phyloP scores from a whole-genome alignment of 2,888 invertebrate genomes.

The Cheilosia soror region DNA sequence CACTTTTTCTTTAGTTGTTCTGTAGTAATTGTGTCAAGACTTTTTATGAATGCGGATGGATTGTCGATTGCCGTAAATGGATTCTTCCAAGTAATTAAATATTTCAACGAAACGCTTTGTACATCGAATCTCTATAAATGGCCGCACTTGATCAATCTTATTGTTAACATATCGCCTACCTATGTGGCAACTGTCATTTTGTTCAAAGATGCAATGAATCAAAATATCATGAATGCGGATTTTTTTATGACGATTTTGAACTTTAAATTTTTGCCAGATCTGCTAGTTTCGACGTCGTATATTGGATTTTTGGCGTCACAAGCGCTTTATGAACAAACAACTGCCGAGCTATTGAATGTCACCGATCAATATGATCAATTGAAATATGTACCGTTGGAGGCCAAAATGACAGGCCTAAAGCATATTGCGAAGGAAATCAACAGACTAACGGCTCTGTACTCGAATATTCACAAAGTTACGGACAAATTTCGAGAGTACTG shows the following conservation, averaged over 20 bases:
- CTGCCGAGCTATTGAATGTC: background rate
- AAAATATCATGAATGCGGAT: too few relatives aligned
- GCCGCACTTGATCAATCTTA: background rate
- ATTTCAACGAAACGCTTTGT: conserved; percentile 13
- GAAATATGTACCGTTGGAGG: background rate
- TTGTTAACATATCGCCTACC: background rate
- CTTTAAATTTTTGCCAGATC: background rate
- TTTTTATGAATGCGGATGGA: background rate
- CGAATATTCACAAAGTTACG: conserved; percentile 2
- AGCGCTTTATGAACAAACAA: background rate
- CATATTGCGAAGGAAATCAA: background rate
- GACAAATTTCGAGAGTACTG: background rate
- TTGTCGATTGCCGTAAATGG: background rate
- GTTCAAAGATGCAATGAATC: too few relatives aligned
- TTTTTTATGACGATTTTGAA: background rate
- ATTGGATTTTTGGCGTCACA: conserved; percentile 10
- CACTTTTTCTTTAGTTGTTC: background rate
- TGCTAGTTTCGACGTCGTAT: background rate
- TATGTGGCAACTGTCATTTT: background rate
- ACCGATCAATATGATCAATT: conserved; percentile 1
- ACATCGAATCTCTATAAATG: conserved; percentile 54
- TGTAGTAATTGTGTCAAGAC: background rate
- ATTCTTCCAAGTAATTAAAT: conserved; percentile 53
- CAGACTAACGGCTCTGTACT: background rate
- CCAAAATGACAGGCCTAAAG: background rate